These are phyloP conservation scores for Passer montanus DNA, from an alignment of 2,113 vertebrate genomes.

Conservation along the genomic window DNA sequence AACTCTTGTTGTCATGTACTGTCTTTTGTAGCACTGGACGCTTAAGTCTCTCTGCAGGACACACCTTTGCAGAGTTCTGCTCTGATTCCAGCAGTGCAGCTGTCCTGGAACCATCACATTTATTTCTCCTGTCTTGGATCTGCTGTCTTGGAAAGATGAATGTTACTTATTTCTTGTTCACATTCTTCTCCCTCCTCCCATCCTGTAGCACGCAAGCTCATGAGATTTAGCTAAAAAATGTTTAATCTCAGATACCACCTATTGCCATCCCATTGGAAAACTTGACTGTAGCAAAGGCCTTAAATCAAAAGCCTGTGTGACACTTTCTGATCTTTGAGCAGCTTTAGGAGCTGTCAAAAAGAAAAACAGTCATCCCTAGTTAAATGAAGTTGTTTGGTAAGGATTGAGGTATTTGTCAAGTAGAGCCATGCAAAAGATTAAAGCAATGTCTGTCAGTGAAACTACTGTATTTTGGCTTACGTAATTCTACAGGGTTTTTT, in stretches of 20 bases:
- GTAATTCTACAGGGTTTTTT: neutral
- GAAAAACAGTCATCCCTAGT: neutral
- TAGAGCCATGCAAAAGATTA: constrained; percentile 7
- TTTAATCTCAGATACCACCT: neutral
- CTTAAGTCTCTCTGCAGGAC: neutral
- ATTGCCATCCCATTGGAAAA: neutral
- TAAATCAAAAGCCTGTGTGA: constrained; percentile 13
- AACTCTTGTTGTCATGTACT: neutral
- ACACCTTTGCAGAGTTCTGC: neutral
- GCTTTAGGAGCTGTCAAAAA: constrained; percentile 8
- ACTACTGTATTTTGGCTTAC: neutral
- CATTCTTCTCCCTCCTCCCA: neutral
- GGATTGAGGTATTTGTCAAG: constrained; percentile 16
- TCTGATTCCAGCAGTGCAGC: neutral
- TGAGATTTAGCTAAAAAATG: neutral
- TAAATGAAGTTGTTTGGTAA: neutral
- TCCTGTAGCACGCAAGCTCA: neutral
- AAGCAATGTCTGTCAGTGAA: constrained; percentile 5
- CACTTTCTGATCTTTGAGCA: constrained; percentile 11
- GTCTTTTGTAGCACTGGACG: neutral
- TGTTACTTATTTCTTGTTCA: neutral
- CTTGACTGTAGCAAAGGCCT: neutral
- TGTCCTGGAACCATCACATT: neutral
- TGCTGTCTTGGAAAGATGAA: neutral
- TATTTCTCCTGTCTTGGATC: neutral